Evolutionary conservation across 2,888 invertebrate species (phyloP), one percentile per base, ranked within the genome.

Genomic region (Tortrix viridana): DNA sequence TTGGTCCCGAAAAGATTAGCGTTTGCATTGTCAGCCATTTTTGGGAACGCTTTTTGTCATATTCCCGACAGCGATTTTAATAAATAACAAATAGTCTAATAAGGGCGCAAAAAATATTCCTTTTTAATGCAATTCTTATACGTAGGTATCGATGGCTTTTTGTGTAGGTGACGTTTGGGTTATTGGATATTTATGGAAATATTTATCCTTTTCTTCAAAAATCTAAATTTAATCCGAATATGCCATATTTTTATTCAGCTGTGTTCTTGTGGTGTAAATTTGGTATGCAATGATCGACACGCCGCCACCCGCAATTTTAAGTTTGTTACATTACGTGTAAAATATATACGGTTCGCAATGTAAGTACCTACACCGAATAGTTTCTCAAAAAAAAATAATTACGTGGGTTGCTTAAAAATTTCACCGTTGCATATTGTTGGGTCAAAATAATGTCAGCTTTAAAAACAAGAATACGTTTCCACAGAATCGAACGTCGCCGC

Each of bases 81-180:
- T 89, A 89, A 86, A 89, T 89, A 88, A 90, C 85, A 85, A 87
- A 89, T 85, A 85, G 76, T 75, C 74, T 77, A 79, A 82, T 79
- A 77, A 79, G 75, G 74, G 66, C 74, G 72, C 81, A 83, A 84
- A 81, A 79, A 75, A 69, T 71, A 64, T 77, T 80, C 74, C 69
- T 73, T 82, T 82, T 84, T 83, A 79, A 85, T 82, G 53, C 63
- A 58, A 83, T 82, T 85, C 82, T 76, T 80, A 67, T 74, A 77
- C 73, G n/a, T n/a, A n/a, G n/a, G n/a, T n/a, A n/a, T n/a, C 73
- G 68, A 73, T 67, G 67, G 68, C 75, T 80, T 81, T 48, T 63
- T 56, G 32, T 79, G 55, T 62, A 58, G 58, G 9, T 58, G 60
- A 61, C 53, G 46, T 68, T 50, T 52, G 41, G 62, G 52, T 52